phyloP scores from a whole-genome alignment of 1,140 invertebrate genomes.

The Leguminivora glycinivorella region DNA sequence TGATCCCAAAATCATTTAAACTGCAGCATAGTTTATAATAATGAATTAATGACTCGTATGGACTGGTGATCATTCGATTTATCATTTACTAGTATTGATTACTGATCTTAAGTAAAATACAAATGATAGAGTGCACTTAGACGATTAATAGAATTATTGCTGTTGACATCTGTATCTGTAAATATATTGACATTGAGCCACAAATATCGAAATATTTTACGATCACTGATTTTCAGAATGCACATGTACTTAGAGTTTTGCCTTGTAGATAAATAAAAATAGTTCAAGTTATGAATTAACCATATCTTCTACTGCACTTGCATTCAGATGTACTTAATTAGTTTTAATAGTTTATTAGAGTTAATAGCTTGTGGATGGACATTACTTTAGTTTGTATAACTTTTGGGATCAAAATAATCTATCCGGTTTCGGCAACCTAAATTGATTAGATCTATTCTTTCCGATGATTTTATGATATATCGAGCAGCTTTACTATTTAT shows the following conservation, averaged over 20 bases:
- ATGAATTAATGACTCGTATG: not conserved
- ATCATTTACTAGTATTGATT: slow-evolving; percentile 12
- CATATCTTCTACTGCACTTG: slow-evolving; percentile 24
- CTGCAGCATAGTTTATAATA: not conserved
- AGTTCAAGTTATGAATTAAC: slow-evolving; percentile 18
- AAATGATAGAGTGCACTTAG: slow-evolving; percentile 41
- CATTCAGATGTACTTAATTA: slow-evolving; percentile 27
- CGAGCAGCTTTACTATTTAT: slow-evolving; percentile 77
- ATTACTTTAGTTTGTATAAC: not conserved
- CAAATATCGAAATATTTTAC: slow-evolving; percentile 30
- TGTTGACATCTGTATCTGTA: slow-evolving; percentile 36
- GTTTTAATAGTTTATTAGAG: slow-evolving; percentile 26
- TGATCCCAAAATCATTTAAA: slow-evolving; percentile 58
- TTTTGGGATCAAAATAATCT: slow-evolving; percentile 72
- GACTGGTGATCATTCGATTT: not conserved
- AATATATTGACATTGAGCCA: slow-evolving; percentile 25
- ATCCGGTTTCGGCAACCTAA: slow-evolving; percentile 48
- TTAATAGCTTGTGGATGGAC: not conserved
- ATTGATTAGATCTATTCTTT: slow-evolving; percentile 36
- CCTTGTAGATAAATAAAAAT: slow-evolving; percentile 25
- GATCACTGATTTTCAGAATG: slow-evolving; percentile 26
- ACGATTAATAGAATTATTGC: slow-evolving; percentile 55
- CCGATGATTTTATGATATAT: slow-evolving; percentile 50
- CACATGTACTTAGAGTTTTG: slow-evolving; percentile 25
- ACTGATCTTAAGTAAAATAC: slow-evolving; percentile 7